Percentiles rank a stretch among this genome's conserved stretches.
These are phyloP conservation scores for Xiphorhynchus erythropygius DNA, from an alignment of 2,797 vertebrate genomes.

Conservation along the genomic window DNA sequence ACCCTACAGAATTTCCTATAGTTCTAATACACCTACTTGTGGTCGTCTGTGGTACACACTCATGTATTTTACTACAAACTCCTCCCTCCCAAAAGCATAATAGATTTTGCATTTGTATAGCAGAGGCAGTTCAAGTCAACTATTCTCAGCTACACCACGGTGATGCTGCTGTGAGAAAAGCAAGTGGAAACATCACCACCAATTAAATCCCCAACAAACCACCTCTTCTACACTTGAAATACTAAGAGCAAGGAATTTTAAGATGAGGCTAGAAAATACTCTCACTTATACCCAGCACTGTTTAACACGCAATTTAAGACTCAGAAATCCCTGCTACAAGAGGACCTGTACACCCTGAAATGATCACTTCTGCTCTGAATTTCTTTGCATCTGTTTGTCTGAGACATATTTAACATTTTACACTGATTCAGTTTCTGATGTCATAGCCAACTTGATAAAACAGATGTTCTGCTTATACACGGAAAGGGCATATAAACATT, in stretches of 20 bases:
- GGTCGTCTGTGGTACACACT: background rate
- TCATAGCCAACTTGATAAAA: background rate
- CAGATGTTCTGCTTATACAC: background rate
- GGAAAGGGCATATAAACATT: background rate
- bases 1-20: background rate
- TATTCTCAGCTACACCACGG: background rate
- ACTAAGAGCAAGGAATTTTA: background rate
- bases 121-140: background rate
- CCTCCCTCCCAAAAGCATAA: background rate
- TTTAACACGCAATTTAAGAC: background rate
- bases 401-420: background rate
- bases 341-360: accelerated
- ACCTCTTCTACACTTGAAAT: background rate
- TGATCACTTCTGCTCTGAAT: background rate
- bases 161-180: background rate
- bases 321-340: background rate
- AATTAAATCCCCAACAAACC: background rate
- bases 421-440: background rate
- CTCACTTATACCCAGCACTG: background rate
- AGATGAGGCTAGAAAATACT: background rate
- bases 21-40: background rate
- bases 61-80: background rate
- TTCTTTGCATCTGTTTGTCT: background rate
- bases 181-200: background rate
- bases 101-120: background rate